These are phyloP conservation scores for Nycticryphes semicollaris DNA, from an alignment of 2,113 vertebrate species.

Conservation along the genomic window DNA sequence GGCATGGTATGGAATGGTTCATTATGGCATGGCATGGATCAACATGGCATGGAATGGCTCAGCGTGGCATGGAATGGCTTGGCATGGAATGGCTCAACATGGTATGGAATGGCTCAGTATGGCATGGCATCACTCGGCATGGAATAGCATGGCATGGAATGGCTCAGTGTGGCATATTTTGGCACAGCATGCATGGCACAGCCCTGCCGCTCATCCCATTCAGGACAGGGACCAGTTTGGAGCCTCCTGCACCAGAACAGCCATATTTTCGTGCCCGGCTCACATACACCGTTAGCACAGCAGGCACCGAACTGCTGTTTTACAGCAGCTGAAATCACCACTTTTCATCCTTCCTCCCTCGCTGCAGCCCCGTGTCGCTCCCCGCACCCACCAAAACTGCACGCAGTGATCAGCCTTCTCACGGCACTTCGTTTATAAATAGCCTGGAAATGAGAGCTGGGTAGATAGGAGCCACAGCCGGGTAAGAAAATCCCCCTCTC, in stretches of 20 bases:
- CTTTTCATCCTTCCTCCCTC: neutral
- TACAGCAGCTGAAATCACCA: fast-evolving
- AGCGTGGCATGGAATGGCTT: neutral
- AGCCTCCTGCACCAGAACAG: neutral
- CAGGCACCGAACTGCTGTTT: neutral
- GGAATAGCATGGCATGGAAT: neutral
- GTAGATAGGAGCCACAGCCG: neutral
- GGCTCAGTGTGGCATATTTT: neutral
- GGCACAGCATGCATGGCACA: too few relatives aligned
- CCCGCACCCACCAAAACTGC: neutral
- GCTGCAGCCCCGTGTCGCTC: neutral
- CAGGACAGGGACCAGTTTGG: neutral
- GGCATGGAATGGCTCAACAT: too few relatives aligned
- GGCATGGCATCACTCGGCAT: neutral
- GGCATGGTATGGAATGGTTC: neutral
- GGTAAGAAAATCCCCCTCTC: neutral
- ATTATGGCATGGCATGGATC: too few relatives aligned
- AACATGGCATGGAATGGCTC: too few relatives aligned
- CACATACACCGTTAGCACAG: fast-evolving
- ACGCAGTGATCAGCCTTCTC: neutral
- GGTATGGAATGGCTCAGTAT: neutral
- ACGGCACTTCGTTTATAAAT: neutral
- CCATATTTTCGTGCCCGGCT: fast-evolving
- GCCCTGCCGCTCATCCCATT: neutral
- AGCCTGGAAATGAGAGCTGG: slow-evolving; percentile 26